Percentiles rank a stretch among this genome's conserved stretches.
phyloP scores from a whole-genome alignment of 1,140 invertebrate species.

The Wasmannia auropunctata region DNA sequence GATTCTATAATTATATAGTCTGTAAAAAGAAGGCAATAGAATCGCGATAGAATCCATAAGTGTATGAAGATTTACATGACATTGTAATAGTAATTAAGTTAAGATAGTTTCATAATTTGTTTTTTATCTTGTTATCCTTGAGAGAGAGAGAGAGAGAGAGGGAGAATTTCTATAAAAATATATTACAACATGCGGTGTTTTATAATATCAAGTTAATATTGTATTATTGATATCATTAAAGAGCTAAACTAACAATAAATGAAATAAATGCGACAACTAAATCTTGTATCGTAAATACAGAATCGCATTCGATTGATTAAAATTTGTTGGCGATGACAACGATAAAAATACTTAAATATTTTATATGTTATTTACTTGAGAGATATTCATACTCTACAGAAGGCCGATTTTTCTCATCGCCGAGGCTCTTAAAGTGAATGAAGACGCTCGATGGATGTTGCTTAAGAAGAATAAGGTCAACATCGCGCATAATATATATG shows the following conservation, averaged over 20 bases:
- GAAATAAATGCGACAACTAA: not conserved
- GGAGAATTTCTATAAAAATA: not conserved
- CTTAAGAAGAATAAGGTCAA: slow-evolving; percentile 69
- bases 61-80: slow-evolving; percentile 30
- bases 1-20: slow-evolving; percentile 78
- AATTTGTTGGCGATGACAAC: not conserved
- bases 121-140: not conserved
- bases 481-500: slow-evolving; percentile 52
- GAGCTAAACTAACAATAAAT: not conserved
- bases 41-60: not conserved
- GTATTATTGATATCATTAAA: not conserved
- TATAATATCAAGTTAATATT: not conserved
- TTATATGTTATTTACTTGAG: not conserved
- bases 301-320: not conserved
- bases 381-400: not conserved
- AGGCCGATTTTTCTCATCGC: slow-evolving; percentile 3
- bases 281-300: not conserved
- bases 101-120: not conserved
- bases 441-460: slow-evolving; percentile 49
- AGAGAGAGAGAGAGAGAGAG: not conserved
- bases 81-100: slow-evolving; percentile 46
- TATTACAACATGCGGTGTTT: not conserved
- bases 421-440: slow-evolving; percentile 22
- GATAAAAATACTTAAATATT: not conserved
- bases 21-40: slow-evolving; percentile 66